Evolutionary conservation across 1,140 invertebrate species (phyloP), one percentile per base, ranked within the genome.

Genomic region (Drosophila aff.): DNA sequence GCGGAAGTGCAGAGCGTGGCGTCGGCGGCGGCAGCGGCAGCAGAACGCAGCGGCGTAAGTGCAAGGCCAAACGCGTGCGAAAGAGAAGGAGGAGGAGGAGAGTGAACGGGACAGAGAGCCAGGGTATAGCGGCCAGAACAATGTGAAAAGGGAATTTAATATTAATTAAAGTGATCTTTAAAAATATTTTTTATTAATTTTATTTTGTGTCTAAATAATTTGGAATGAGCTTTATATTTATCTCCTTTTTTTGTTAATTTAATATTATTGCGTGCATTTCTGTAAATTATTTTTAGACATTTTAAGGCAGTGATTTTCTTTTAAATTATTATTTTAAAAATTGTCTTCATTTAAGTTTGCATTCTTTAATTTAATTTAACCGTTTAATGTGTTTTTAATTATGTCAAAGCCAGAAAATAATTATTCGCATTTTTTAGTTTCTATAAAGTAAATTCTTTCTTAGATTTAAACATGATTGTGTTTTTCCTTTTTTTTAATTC

Each of bases 11-110:
- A 84, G 73, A 76, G 81, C 80, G 40, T 71, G 59, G 75, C 76
- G 33, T 36, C 31, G 65, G 50, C 73, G 46, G 47, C 59, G 52
- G 44, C 75, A n/a, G 55, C 52, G 65, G 44, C 76, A 40, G 52
- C 66, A 43, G 57, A 79, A 89, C 81, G 84, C 84, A 89, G 78
- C 74, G 44, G 77, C 81, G 57, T 76, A 78, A 79, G 72, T 87
- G 77, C 84, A 87, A 90, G 84, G 85, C 84, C 77, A 87, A 80
- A 71, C 62, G 84, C 73, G 85, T 82, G 86, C 82, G 86, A 84
- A 59, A 79, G 81, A 47, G 67, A 49, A 23, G 23, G 23, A 64
- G n/a, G 5, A 59, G 21, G 18, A n/a, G 10, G n/a, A 9, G 63
- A 15, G 44, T 5, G 36, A 38, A 28, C 73, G 75, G 31, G 46